Evolutionary conservation across 2,888 invertebrate genomes (phyloP), one percentile per base, ranked within the genome.

Genomic region (Megastigmus dorsalis): DNA sequence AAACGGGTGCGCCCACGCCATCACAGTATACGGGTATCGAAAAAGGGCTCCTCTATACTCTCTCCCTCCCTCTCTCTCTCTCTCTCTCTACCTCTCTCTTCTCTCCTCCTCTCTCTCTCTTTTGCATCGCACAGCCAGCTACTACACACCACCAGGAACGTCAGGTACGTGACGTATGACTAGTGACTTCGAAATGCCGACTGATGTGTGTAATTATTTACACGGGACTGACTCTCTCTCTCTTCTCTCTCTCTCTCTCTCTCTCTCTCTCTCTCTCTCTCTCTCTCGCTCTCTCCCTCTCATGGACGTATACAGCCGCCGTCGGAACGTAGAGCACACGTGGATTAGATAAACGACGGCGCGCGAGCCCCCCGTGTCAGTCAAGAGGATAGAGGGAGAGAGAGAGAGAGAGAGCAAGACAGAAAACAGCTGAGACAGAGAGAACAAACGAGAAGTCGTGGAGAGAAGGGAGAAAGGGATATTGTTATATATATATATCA

Each of bases 291-390:
- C 55, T 36, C 55, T 55, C 38, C 20, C 20, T 9, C 9, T 18
- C 15, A n/a, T 30, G 20, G 18, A 2, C 28, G 23, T n/a, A 5
- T 18, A n/a, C 26, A 45, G 45, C 45, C 45, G 45, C 45, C 45
- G 45, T 30, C 45, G 43, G 38, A 13, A 23, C 63, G 41, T n/a
- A 10, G 23, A 15, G 63, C 43, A 70, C 78, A 79, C 79, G 79
- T 80, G 80, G 79, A 81, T 80, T 82, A 82, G 82, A 81, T 80
- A 81, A 81, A 82, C 78, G 80, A 81, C 77, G 80, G 78, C 76
- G 78, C 54, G 55, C 50, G 41, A 52, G 20, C 9, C 54, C 54
- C 43, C 43, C 38, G 45, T 78, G 79, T 76, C 76, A 78, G 76
- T 74, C 72, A 71, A 38, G 48, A 59, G 20, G 33, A 43, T n/a